Base-by-base conservation (phyloP, 1,140 invertebrate genomes). In the Eriocheir sinensis region DNA sequence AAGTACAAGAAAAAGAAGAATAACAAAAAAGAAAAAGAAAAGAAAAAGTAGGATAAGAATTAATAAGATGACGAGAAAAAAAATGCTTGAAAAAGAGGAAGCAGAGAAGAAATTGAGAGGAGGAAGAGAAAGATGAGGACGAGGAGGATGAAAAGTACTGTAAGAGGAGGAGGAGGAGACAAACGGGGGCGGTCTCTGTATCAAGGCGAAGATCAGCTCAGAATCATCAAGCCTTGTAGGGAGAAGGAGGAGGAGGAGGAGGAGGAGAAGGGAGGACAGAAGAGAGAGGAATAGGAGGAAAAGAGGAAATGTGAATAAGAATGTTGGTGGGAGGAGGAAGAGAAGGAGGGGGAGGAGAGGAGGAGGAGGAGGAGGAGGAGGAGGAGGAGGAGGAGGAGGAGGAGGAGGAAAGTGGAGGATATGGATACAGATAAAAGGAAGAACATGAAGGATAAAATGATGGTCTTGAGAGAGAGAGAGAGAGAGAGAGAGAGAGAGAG, bases 101-200 rank as follows among this genome's bases (percentile, higher is more conserved):
- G 48, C n/a, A n/a, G n/a, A n/a, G n/a, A n/a, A n/a, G 48, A 53
- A 53, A 17, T 21, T 53, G 21, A 0, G 48, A 53, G 48, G 48
- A 53, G 48, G 48, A 53, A 21, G 48, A 53, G 48, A 21, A 53
- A 21, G 48, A 53, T 9, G 48, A 53, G 48, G 48, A 53, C 12
- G 48, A 53, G 48, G 48, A 72, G 60, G 60, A 72, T 21, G 60
- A 72, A n/a, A n/a, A 72, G 60, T 21, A 72, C 4, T 21, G 60
- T 21, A 72, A 4, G 60, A n/a, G 27, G 60, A n/a, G 60, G 60
- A 72, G 60, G 27, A 72, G 60, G 60, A 72, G 21, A 72, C 21
- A 72, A 72, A 72, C 60, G 60, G 60, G 60, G 60, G 60, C 21
- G 60, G 60, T 72, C 60, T 72, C 60, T 72, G 60, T 72, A 72